A percentile compares a stretch with the other conserved stretches of the same genome.
These are phyloP conservation scores for Myrmecophaga tridactyla DNA, from an alignment of 2,113 vertebrate genomes.

Conservation along the genomic window DNA sequence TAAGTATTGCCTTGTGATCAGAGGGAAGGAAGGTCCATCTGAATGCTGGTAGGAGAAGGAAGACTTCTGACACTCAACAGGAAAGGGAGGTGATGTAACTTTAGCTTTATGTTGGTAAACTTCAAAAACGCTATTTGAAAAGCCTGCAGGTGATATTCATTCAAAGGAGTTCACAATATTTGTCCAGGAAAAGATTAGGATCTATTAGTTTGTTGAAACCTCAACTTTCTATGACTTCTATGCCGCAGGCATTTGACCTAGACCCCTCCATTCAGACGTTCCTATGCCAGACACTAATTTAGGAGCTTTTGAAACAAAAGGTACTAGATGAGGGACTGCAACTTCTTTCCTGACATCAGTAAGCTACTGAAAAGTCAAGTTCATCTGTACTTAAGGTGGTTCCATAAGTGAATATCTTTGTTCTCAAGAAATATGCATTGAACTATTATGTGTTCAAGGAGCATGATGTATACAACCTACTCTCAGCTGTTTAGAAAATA, in stretches of 20 bases:
- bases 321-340: background rate
- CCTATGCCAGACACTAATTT: background rate
- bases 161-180: background rate
- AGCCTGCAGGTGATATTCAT: background rate
- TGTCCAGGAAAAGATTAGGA: background rate
- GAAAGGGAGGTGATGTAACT: background rate
- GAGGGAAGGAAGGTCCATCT: background rate
- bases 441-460: no score
- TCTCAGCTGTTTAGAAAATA: no score
- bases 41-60: background rate
- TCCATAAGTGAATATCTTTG: no score
- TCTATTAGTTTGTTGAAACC: background rate
- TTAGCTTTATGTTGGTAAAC: background rate
- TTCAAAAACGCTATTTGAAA: slow-evolving; percentile 31
- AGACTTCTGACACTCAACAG: background rate
- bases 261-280: background rate
- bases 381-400: no score
- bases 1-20: background rate
- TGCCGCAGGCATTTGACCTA: background rate
- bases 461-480: no score
- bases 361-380: background rate
- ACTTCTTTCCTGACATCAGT: background rate
- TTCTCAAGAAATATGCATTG: no score
- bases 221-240: background rate
- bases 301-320: background rate